A percentile compares a stretch with the other conserved stretches of the same genome.
phyloP scores from a whole-genome alignment of 2,113 vertebrate species.

The Mellivora capensis region DNA sequence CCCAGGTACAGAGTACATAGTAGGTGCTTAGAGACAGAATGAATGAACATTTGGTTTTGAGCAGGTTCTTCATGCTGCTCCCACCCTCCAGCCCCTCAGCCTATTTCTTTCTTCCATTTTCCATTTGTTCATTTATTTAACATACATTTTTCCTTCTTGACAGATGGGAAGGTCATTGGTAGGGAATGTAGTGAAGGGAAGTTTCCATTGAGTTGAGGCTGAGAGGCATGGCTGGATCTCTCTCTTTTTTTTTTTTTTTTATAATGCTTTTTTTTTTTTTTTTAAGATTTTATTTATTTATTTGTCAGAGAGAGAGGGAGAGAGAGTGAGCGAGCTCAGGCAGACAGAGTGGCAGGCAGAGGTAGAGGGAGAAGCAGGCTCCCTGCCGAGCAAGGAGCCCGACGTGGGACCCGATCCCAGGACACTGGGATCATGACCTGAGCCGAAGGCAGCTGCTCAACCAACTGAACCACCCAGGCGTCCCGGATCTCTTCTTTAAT shows the following conservation, averaged over 20 bases:
- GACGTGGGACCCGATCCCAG: too few species aligned
- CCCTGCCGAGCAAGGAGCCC: too few species aligned
- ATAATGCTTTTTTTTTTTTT: too few species aligned
- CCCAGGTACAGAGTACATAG: not conserved
- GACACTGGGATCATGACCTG: too few species aligned
- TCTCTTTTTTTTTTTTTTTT: not conserved
- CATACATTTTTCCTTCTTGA: not conserved
- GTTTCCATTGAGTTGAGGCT: slow-evolving; percentile 9
- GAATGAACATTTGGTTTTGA: not conserved
- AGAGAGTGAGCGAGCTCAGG: too few species aligned
- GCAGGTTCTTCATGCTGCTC: not conserved
- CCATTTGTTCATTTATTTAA: slow-evolving; percentile 1
- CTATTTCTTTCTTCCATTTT: slow-evolving; percentile 14
- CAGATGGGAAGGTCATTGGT: not conserved
- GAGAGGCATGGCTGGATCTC: not conserved
- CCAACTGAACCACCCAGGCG: too few species aligned
- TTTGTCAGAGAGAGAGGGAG: too few species aligned
- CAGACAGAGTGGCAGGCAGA: too few species aligned
- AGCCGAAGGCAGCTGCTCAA: too few species aligned
- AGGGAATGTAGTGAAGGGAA: slow-evolving; percentile 7
- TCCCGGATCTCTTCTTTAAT: not conserved
- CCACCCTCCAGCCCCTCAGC: not conserved
- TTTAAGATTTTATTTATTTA: too few species aligned
- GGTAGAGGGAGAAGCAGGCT: too few species aligned
- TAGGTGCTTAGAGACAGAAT: not conserved